Evolutionary conservation across 2,888 invertebrate species (phyloP).

Genomic region (Eumacrocentrus americanus): DNA sequence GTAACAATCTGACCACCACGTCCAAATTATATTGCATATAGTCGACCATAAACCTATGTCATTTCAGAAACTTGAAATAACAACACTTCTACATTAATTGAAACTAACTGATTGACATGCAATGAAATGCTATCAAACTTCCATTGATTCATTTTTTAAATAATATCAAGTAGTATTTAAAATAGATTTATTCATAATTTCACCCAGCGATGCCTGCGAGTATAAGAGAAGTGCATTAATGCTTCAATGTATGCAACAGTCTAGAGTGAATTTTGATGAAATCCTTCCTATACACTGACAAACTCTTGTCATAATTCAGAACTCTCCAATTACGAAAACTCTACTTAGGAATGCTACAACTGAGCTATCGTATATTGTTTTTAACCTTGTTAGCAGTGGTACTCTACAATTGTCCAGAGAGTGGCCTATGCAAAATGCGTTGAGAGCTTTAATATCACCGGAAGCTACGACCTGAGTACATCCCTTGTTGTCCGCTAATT

Average conservation of each 20-base stretch:
- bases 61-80: conserved; percentile 1
- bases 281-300: not conserved
- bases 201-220: no score
- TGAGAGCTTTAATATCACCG: conserved; percentile 17
- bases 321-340: not conserved
- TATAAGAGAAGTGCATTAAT: not conserved
- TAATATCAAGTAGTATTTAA: no score
- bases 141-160: no score
- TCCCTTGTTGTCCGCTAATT: conserved; percentile 41
- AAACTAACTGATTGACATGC: not conserved
- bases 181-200: no score
- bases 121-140: no score
- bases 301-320: not conserved
- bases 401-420: not conserved
- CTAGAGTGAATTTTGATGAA: not conserved
- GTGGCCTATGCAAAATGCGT: conserved; percentile 1
- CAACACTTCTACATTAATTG: not conserved
- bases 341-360: not conserved
- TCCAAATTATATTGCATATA: not conserved
- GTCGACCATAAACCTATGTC: conserved; percentile 4
- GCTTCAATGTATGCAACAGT: no score
- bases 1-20: conserved; percentile 9
- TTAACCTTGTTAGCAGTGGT: not conserved
- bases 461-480: not conserved
- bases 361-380: not conserved